Evolutionary conservation across 2,797 vertebrate genomes (phyloP).

Genomic region (Chloroceryle amazona): DNA sequence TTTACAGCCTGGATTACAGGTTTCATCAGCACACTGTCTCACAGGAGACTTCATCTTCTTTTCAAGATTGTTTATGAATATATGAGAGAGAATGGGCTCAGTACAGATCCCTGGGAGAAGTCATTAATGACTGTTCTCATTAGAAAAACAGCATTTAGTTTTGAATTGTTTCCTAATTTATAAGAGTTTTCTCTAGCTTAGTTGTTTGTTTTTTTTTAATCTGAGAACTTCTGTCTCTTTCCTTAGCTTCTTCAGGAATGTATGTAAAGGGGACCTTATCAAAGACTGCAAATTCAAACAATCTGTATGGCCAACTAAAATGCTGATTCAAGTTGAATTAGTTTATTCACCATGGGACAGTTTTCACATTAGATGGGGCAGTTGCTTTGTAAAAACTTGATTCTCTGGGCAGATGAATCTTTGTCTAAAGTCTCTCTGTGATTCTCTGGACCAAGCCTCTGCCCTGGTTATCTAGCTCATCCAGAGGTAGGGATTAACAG

Average conservation of each 20-base stretch:
- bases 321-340: background rate
- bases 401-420: background rate
- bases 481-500: background rate
- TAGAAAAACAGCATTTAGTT: background rate
- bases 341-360: background rate
- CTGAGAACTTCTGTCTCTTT: background rate
- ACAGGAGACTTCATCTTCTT: background rate
- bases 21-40: background rate
- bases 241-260: background rate
- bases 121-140: background rate
- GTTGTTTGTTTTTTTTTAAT: background rate
- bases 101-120: background rate
- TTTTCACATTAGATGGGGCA: background rate
- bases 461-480: background rate
- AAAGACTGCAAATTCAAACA: background rate
- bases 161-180: background rate
- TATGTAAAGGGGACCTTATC: background rate
- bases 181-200: background rate
- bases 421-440: background rate
- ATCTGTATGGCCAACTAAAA: background rate
- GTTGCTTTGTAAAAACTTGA: background rate
- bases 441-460: background rate
- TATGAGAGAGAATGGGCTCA: background rate
- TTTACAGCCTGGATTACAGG: background rate
- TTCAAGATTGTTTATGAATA: background rate